Base-by-base conservation (phyloP, 2,113 vertebrate genomes). In the Sinocyclocheilus maitianheensis region DNA sequence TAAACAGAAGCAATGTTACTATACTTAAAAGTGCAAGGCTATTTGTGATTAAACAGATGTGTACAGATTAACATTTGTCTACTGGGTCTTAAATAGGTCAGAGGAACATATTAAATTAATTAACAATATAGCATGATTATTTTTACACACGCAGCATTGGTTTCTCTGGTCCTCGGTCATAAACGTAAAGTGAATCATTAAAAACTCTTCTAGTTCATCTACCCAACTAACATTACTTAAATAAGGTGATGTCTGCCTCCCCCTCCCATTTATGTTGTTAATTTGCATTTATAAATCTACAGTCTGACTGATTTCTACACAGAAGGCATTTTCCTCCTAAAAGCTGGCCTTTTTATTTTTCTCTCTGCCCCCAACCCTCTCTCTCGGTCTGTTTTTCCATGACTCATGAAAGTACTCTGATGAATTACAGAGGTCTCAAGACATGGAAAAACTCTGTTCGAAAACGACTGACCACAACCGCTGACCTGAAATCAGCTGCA, bases 401-500 rank as follows among this genome's bases (percentile, higher is more conserved):
- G 46, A 72, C 55, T 77, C 76, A 87, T 46, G n/a, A 46, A 55
- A 37, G 11, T 40, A 58, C 46, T 76, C 13, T 60, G 81, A 77
- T 7, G 65, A 89, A 77, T 82, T 24, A 40, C 69, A 85, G 81
- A 86, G 77, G 20, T 82, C 26, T 67, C 26, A 71, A 34, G 18
- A 71, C 30, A 60, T 83, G 81, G 81, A 74, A 74, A 87, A 85
- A 72, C 77, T 11, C 67, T 24, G 76, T 46, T 43, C 26, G 26
- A 26, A 26, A 26, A 16, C 2, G 48, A 85, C 51, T 74, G 51
- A 74, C 81, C 80, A 74, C 81, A 72, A 48, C 4, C 22, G 2
- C 63, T 89, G 77, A 75, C 79, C 58, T 85, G 84, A 88, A 85
- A 83, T 88, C 74, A 88, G 75, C 76, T n/a, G 3, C 3, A 20